Base-by-base conservation (phyloP, 2,113 vertebrate species). In the Bungarus multicinctus region DNA sequence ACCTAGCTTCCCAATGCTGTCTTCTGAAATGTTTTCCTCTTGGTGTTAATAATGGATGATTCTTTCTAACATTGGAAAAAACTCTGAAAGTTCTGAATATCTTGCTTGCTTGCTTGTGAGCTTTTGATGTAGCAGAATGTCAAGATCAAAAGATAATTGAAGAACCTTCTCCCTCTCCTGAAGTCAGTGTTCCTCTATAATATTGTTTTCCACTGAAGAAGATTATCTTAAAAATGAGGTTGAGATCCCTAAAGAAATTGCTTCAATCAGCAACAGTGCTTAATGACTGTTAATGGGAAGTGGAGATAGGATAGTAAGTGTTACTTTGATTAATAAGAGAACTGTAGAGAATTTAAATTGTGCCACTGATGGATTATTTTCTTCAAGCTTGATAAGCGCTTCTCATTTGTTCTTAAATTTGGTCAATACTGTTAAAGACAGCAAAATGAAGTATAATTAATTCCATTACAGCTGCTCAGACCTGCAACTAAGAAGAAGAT, bases 331-430 rank as follows among this genome's bases (percentile, higher is more conserved):
- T 98, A 98, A 98, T 98, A 98, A 98, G 98, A 98, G 98, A 98
- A 98, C 98, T 97, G 98, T 97, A 97, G 97, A 98, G 98, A 98
- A 98, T 98, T 98, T 98, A 98, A 98, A 98, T 98, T 98, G 98
- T 98, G 98, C 98, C 97, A 98, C 97, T 98, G 98, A 98, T 98
- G 98, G 98, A 98, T 98, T 98, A 98, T 98, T 98, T 98, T 98
- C 98, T 98, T 98, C 98, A 98, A 98, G 98, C 98, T 98, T 98
- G 98, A 98, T 98, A 98, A 98, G 98, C 98, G 96, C 96, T 98
- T 98, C 98, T 98, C 98, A 98, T 98, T 98, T 98, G 98, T 98
- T 98, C 98, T 98, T 98, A 98, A 98, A 98, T 98, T 98, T 98
- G 98, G 97, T 98, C 98, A 98, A 98, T 98, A 98, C 98, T 98